Evolutionary conservation across 1,140 invertebrate genomes (phyloP).

Genomic region (Aradophagus sp.): DNA sequence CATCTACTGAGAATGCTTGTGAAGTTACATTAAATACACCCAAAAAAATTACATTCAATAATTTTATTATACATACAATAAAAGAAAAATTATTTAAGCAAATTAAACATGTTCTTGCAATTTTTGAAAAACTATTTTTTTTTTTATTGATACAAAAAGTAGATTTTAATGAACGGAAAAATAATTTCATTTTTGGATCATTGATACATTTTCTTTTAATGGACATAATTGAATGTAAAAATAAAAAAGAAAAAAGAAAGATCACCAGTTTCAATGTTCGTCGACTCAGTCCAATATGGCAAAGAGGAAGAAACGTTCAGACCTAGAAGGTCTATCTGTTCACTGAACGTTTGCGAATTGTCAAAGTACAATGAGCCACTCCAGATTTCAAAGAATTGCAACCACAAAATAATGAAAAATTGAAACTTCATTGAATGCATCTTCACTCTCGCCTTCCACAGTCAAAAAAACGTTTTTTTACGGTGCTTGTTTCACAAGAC

Average conservation of each 20-base stretch:
- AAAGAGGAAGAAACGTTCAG: conserved; percentile 9
- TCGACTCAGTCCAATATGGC: conserved; percentile 45
- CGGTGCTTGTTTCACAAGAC: conserved; percentile 12
- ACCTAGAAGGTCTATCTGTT: conserved; percentile 63
- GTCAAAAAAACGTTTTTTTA: background rate
- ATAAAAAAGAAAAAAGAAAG: no score
- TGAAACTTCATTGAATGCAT: conserved; percentile 7
- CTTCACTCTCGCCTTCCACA: conserved; percentile 10
- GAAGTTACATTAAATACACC: no score
- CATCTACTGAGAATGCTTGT: conserved; percentile 15
- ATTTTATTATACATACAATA: no score
- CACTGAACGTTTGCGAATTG: conserved; percentile 46
- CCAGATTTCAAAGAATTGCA: conserved; percentile 12
- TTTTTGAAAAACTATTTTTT: no score
- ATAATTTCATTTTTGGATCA: no score
- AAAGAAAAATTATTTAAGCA: no score
- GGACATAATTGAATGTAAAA: no score
- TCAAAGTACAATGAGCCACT: conserved; percentile 42
- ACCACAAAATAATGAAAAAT: conserved; percentile 22
- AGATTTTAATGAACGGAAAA: no score
- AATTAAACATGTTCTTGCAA: no score
- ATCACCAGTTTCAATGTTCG: conserved; percentile 28
- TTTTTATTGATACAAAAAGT: no score
- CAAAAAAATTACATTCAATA: no score
- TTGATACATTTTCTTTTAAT: no score